Evolutionary conservation across 1,140 invertebrate genomes (phyloP), one percentile per base, ranked within the genome.

Genomic region (Chironomus striatipennis): DNA sequence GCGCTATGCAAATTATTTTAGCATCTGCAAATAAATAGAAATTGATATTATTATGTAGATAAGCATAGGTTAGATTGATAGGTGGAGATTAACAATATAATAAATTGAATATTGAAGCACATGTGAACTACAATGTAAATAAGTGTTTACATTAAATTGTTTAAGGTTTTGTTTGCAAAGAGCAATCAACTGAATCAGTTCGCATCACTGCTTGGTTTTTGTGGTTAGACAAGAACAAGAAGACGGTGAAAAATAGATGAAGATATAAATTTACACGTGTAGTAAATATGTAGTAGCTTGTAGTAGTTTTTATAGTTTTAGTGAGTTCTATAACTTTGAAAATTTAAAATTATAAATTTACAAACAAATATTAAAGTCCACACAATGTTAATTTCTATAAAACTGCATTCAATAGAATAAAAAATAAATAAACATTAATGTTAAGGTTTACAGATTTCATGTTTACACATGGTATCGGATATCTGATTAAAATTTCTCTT

Each of bases 401-500:
- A 34, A 5, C 5, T 34, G 24, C 24, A 34, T 34, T 2, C 24
- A 34, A 2, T 34, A 1, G 24, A 34, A 1, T 1, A 34, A 34
- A 34, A 34, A 34, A 34, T 34, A 34, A 5, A 34, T 1, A 12
- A 12, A 57, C 10, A 57, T 15, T 12, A 47, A 15, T n/a, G n/a
- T 12, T 57, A 57, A 57, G 47, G 47, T 57, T 57, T 57, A 57
- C 47, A 57, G 47, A 57, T 57, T 57, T 57, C 12, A 57, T 57
- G 47, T 57, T 57, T 57, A 57, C 47, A 57, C 12, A 57, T 57
- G 47, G 9, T 57, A 57, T 57, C 47, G n/a, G 5, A 12, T 57
- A 57, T 57, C 47, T 57, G 47, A 57, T 57, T 57, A 57, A 57
- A 57, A 5, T 57, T 57, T n/a, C n/a, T 57, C 47, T 57, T 57